Base-by-base conservation (phyloP, 2,797 vertebrate genomes). In the Poecile montanus region DNA sequence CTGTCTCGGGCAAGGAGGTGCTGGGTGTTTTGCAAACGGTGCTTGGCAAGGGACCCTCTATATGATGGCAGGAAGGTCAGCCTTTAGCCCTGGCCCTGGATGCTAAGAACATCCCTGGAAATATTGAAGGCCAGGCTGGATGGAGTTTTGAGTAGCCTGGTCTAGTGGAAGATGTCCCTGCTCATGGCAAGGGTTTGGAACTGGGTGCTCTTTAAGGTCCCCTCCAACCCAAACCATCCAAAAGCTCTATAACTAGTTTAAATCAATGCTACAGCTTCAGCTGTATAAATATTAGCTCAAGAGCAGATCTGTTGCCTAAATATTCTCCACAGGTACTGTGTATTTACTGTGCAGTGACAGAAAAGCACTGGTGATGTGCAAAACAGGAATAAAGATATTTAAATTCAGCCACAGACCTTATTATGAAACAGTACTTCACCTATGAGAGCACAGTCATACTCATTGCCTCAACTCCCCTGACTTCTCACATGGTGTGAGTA, bases 381-480 rank as follows among this genome's bases (percentile, higher is more conserved):
- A 38, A 54, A 30, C 23, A 10, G 20, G 27, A 68, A 54, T 53
- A 45, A 68, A 88, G 16, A 4, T 22, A n/a, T 57, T 73, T 53
- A 53, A 79, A 60, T 34, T 48, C 34, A 74, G 57, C 18, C 26
- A 67, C 23, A 56, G 36, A 38, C 38, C 53, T 88, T 34, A 29
- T 40, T 51, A 30, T 25, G 21, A 89, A 88, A 76, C 2, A 0
- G 44, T 44, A 48, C 16, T 83, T 91, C 47, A 79, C 20, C 62
- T 68, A 1, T 32, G 62, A 26, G 42, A 65, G 50, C 1, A 6
- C 65, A 87, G 10, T 61, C 0, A 0, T 11, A 27, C 5, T 75
- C 51, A 21, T 13, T 48, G 9, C 25, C 27, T 40, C 3, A 81
- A 2, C 19, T 62, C 25, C 17, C 80, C 42, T 44, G 29, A n/a